Base-by-base conservation (phyloP, 1,140 invertebrate species). In the Sminthurides bifidus region DNA sequence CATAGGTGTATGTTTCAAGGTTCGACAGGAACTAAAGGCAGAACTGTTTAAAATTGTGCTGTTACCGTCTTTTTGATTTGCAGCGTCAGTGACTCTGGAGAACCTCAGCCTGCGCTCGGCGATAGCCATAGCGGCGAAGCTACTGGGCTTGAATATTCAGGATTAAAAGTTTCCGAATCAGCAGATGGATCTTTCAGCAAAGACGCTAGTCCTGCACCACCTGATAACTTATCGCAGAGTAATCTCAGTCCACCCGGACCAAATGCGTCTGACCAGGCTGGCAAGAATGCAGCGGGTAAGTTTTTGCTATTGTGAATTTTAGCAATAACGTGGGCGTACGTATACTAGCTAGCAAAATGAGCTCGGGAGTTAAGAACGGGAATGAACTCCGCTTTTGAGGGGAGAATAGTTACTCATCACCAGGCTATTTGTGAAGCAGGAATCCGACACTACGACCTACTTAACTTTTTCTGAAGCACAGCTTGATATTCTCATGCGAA, bases 191-290 rank as follows among this genome's bases (percentile, higher is more conserved):
- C 31, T 24, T 35, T 38, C n/a, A 49, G 53, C 26, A 60, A 60
- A 37, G 54, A 60, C 38, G 19, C 54, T 3, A 60, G 48, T 35
- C 48, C 59, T 21, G 54, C 59, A 46, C 54, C 59, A 35, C 41
- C 41, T 54, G 29, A 41, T 19, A 45, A 24, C 40, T 41, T 21
- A 35, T 45, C 40, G 29, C 10, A 10, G 6, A 43, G 24, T 19
- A 6, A 6, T 19, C 6, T 10, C 17, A 43, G 24, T 19, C 15
- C 41, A 43, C 24, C 41, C 17, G 6, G 6, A 10, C 8, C 15
- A 10, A 17, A 12, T 37, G 17, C 33, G 33, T 12, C 10, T 37
- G 17, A 12, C 33, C 10, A 37, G 33, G 6, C 10, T 10, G 21
- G 17, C 6, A 49, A 46, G 14, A 55, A 49, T 49, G 15, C 52